Evolutionary conservation across 2,113 vertebrate genomes (phyloP).

Genomic region (Macrotis lagotis): DNA sequence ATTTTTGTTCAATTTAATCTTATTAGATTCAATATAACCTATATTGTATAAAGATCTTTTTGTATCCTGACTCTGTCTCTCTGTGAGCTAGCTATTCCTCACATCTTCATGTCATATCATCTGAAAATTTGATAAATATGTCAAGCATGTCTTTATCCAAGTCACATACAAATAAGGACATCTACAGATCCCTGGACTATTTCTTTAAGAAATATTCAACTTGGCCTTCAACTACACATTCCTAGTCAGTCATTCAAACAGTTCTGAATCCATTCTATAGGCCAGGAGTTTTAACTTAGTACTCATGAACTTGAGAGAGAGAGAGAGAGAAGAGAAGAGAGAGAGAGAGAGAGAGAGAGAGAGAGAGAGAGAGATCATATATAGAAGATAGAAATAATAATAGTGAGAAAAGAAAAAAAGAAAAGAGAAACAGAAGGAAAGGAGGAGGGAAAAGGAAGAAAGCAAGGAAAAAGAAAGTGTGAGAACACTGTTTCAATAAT

Average conservation of each 20-base stretch:
- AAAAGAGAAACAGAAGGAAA: too few relatives aligned
- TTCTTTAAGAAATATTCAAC: not conserved
- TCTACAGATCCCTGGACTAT: not conserved
- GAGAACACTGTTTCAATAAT: too few relatives aligned
- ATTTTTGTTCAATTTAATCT: not conserved
- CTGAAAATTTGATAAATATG: not conserved
- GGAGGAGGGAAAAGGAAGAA: too few relatives aligned
- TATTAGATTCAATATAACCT: not conserved
- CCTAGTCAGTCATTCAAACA: not conserved
- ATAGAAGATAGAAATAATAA: not conserved
- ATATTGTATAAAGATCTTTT: not conserved
- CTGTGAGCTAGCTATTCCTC: not conserved
- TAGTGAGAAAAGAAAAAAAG: not conserved
- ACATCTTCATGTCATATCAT: not conserved
- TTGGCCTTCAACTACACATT: not conserved
- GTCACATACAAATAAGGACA: not conserved
- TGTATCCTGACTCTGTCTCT: not conserved
- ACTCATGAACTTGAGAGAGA: not conserved
- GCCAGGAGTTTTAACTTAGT: not conserved
- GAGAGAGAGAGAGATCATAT: not conserved
- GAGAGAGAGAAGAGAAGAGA: not conserved
- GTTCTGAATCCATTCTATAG: not conserved
- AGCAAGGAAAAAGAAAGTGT: too few relatives aligned
- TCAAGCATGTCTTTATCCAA: not conserved
- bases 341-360: not conserved